A percentile compares a stretch with the other conserved stretches of the same genome.
Conservation (phyloP, 2,888 invertebrate genomes). For the Eupsilia transversa region DNA sequence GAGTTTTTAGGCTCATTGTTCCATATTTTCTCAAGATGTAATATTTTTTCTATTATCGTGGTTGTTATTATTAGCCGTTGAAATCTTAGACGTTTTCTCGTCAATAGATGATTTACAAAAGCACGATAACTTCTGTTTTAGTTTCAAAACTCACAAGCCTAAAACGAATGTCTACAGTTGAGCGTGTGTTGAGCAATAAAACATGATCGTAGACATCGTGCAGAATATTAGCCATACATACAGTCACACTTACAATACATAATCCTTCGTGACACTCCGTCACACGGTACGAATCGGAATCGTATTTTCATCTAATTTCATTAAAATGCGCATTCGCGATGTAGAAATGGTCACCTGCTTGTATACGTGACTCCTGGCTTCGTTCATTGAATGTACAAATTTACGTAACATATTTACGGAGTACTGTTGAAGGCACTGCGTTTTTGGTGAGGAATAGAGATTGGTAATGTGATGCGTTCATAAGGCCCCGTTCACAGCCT, state of each 20-base stretch:
- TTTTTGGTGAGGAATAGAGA: constrained; percentile 37
- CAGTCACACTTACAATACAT: constrained; percentile 6
- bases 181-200: constrained; percentile 18
- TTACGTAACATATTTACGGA: constrained; percentile 42
- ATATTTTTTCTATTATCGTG: too few relatives aligned
- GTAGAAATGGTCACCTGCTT: constrained; percentile 36
- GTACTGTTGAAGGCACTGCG: constrained; percentile 3
- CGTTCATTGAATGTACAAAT: constrained; percentile 14
- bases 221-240: constrained; percentile 20
- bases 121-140: not conserved
- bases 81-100: too few relatives aligned
- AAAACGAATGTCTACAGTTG: not conserved
- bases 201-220: not conserved
- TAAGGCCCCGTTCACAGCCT: not conserved
- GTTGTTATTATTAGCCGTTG: too few relatives aligned
- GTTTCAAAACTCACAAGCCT: not conserved
- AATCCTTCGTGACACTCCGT: constrained; percentile 10
- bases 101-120: too few relatives aligned
- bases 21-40: too few relatives aligned
- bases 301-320: constrained; percentile 50
- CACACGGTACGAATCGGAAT: constrained; percentile 39
- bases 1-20: too few relatives aligned
- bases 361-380: constrained; percentile 16
- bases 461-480: constrained; percentile 14
- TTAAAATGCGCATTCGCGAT: constrained; percentile 43